A percentile compares a stretch with the other conserved stretches of the same genome.
These are phyloP conservation scores for Pelvicachromis taeniatus DNA, from an alignment of 2,113 vertebrate species.

Conservation along the genomic window DNA sequence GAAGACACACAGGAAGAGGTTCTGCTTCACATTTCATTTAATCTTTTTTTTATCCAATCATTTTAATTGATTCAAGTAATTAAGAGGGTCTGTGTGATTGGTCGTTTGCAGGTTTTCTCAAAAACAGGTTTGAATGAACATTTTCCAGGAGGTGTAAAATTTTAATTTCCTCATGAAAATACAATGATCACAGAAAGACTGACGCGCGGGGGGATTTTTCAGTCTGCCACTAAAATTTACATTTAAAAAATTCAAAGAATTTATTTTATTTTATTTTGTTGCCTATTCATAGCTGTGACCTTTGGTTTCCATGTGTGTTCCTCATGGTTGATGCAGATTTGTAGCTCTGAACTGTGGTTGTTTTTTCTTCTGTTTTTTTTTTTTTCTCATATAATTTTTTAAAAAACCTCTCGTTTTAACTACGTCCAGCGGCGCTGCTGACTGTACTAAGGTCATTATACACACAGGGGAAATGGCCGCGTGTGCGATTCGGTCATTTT, in stretches of 20 bases:
- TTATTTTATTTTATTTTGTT: not conserved
- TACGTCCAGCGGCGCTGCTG: accelerated
- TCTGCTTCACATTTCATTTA: not conserved
- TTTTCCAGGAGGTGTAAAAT: not conserved
- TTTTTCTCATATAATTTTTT: too few relatives aligned
- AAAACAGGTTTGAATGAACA: not conserved
- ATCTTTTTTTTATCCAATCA: not conserved
- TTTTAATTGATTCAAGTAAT: accelerated
- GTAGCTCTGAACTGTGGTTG: accelerated
- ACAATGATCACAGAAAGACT: too few relatives aligned
- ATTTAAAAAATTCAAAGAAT: not conserved
- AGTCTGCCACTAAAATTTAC: not conserved
- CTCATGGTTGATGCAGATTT: not conserved
- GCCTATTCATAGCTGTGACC: not conserved
- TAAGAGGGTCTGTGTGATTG: not conserved
- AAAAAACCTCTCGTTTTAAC: not conserved
- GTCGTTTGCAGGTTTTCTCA: not conserved
- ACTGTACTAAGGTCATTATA: not conserved
- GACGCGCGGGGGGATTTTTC: not conserved
- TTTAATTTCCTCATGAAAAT: not conserved
- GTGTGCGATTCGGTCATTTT: not conserved
- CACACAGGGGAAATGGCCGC: accelerated
- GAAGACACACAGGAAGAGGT: not conserved
- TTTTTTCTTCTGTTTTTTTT: not conserved
- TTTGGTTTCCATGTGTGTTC: not conserved